These are phyloP conservation scores for Dorcus hopei DNA, from an alignment of 2,888 invertebrate species.

Conservation along the genomic window DNA sequence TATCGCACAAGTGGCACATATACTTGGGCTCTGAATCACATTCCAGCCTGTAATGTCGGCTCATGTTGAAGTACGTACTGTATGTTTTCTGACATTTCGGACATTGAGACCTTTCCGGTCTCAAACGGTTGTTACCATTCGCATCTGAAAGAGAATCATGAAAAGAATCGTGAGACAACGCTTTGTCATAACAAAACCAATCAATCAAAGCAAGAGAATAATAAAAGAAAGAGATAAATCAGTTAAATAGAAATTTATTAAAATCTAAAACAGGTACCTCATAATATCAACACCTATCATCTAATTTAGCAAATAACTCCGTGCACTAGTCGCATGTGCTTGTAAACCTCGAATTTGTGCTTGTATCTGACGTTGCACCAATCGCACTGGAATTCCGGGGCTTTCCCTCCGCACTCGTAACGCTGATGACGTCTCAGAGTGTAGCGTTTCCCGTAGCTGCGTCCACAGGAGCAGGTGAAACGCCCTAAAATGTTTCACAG, in stretches of 20 bases:
- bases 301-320: background rate
- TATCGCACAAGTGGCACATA: background rate
- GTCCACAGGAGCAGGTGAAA: slow-evolving; percentile 48
- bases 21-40: slow-evolving; percentile 1
- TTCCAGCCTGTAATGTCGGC: slow-evolving; percentile 3
- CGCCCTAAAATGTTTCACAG: slow-evolving; percentile 14
- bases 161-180: too few relatives aligned
- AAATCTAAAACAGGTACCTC: too few relatives aligned
- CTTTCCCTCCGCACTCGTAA: slow-evolving; percentile 70
- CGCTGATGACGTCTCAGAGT: slow-evolving; percentile 58
- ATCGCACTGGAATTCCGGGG: slow-evolving; percentile 76
- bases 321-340: slow-evolving; percentile 12
- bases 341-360: slow-evolving; percentile 15
- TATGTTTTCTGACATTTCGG: background rate
- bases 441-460: slow-evolving; percentile 57
- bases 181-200: too few relatives aligned
- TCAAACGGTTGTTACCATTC: background rate
- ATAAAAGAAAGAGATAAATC: too few relatives aligned
- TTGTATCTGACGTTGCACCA: slow-evolving; percentile 52
- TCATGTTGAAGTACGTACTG: slow-evolving; percentile 3
- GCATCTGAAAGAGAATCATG: background rate
- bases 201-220: too few relatives aligned
- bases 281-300: too few relatives aligned
- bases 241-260: too few relatives aligned
- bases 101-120: background rate